These are phyloP conservation scores for Gavialis gangeticus DNA, from an alignment of 2,113 vertebrate genomes.

Conservation along the genomic window DNA sequence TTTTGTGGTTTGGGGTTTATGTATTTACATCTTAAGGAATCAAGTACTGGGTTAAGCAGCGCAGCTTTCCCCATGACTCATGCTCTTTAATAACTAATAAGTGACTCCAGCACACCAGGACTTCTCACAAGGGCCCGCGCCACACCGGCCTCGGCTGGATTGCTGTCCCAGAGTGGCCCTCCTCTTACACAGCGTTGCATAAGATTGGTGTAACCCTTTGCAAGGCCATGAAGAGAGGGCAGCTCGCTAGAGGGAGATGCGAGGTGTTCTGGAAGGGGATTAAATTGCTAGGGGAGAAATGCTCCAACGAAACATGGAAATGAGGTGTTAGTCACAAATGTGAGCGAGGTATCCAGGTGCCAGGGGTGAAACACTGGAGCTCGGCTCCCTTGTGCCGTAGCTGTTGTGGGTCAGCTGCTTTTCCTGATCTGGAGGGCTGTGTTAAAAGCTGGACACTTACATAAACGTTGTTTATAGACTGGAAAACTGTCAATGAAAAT, in stretches of 20 bases:
- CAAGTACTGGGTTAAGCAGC: slow-evolving; percentile 45
- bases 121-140: slow-evolving; percentile 67
- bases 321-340: not conserved
- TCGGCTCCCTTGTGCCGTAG: not conserved
- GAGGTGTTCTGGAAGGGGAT: not conserved
- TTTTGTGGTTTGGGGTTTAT: slow-evolving; percentile 69
- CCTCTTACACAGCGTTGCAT: not conserved
- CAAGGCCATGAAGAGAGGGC: not conserved
- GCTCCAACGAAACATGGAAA: not conserved
- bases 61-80: slow-evolving; percentile 74
- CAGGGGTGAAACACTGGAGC: not conserved
- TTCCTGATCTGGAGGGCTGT: slow-evolving; percentile 7
- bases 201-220: not conserved
- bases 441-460: slow-evolving; percentile 35
- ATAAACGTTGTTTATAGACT: slow-evolving; percentile 62
- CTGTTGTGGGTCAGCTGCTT: not conserved
- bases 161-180: slow-evolving; percentile 54
- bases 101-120: slow-evolving; percentile 49
- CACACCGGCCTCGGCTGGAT: slow-evolving; percentile 15
- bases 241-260: not conserved
- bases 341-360: not conserved
- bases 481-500: slow-evolving; percentile 73
- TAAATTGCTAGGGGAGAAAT: not conserved
- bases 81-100: slow-evolving; percentile 66
- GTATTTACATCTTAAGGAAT: slow-evolving; percentile 74